Conservation (phyloP, 2,888 invertebrate genomes). For the Melikaiella ostensackeni region DNA sequence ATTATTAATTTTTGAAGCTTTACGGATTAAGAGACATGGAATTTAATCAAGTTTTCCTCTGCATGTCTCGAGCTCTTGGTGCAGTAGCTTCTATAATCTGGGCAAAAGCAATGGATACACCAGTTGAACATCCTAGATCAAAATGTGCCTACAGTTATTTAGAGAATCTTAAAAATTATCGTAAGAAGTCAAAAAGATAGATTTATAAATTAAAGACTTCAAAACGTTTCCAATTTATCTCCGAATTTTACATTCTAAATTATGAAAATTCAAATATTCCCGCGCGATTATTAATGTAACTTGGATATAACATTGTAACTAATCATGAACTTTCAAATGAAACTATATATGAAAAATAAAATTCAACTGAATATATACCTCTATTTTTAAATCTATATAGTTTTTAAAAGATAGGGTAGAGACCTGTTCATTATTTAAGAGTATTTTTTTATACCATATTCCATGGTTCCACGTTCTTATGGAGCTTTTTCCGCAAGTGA, state of each 20-base stretch:
- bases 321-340: too few species aligned
- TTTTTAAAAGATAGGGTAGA: too few species aligned
- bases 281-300: not conserved
- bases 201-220: not conserved
- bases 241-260: not conserved
- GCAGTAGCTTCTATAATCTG: constrained; percentile 71
- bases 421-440: too few species aligned
- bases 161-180: not conserved
- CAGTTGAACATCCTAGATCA: constrained; percentile 67
- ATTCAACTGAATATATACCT: too few species aligned
- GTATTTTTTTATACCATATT: not conserved
- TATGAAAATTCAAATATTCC: not conserved
- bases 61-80: constrained; percentile 68
- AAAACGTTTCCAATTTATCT: not conserved
- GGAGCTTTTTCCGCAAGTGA: too few species aligned
- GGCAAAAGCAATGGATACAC: constrained; percentile 64
- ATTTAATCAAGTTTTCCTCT: constrained; percentile 68
- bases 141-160: constrained; percentile 61
- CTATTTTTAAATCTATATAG: too few species aligned
- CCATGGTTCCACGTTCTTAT: not conserved
- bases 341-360: too few species aligned
- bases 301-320: too few species aligned
- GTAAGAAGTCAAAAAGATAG: not conserved
- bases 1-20: constrained; percentile 53
- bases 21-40: constrained; percentile 69